Percentiles rank a stretch among this genome's conserved stretches.
Conservation (phyloP, 2,888 invertebrate genomes). For the Conops quadrifasciatus region DNA sequence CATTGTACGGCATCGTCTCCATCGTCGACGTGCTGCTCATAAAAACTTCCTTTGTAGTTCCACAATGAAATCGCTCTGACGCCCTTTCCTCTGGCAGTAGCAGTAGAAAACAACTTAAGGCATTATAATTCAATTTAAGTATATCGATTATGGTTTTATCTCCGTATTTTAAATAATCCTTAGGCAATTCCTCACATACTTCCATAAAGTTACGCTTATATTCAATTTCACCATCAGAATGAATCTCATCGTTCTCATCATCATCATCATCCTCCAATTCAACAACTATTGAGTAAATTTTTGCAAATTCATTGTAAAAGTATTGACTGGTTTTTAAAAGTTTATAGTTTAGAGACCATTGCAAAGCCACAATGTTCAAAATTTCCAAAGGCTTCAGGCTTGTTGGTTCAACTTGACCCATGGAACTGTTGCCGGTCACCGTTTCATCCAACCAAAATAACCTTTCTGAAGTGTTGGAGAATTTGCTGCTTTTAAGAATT, state of each 20-base stretch:
- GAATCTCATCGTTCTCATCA: slow-evolving; percentile 20
- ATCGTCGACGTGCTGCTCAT: slow-evolving; percentile 13
- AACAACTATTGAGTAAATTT: slow-evolving; percentile 56
- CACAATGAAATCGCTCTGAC: background rate
- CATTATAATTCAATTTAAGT: slow-evolving; percentile 57
- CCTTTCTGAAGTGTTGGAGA: background rate
- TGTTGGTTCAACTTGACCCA: background rate
- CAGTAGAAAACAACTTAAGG: slow-evolving; percentile 59
- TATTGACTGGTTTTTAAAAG: slow-evolving; percentile 58
- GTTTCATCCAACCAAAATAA: slow-evolving; percentile 41
- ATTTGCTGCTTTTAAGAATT: background rate
- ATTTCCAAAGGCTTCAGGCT: slow-evolving; percentile 54
- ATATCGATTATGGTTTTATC: slow-evolving; percentile 59
- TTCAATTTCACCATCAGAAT: slow-evolving; percentile 13
- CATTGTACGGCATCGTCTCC: background rate
- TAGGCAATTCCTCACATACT: slow-evolving; percentile 11
- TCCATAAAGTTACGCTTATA: background rate
- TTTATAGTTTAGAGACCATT: slow-evolving; percentile 63
- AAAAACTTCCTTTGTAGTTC: background rate
- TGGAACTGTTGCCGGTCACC: background rate
- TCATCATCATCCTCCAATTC: slow-evolving; percentile 47
- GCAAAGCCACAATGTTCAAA: slow-evolving; percentile 57
- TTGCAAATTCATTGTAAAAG: slow-evolving; percentile 59
- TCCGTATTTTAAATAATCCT: slow-evolving; percentile 48
- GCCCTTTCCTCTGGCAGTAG: slow-evolving; percentile 44